Base-by-base conservation (phyloP, 2,888 invertebrate species). In the Heliconius aoede region DNA sequence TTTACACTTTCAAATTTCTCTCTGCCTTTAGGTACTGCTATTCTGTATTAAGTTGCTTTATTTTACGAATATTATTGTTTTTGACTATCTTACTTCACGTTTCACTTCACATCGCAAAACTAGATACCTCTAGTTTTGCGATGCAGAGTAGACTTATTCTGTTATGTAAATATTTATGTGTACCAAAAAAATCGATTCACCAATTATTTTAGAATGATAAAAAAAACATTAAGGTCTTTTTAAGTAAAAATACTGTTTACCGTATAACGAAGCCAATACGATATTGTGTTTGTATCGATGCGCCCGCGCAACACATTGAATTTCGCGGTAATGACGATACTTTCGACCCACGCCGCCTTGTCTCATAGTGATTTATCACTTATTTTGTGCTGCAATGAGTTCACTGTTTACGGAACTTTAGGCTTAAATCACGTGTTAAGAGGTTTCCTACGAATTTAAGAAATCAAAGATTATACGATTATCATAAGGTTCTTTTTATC, bases 281-380 rank as follows among this genome's bases (percentile, higher is more conserved):
- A 61, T 51, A 40, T 40, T 40, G 72, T 60, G 60, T 15, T 28
- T 76, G 76, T 73, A 74, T 76, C 69, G 73, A 78, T 76, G 78
- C 76, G 65, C 74, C 60, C 55, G 71, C 65, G 73, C 73, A 73
- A 15, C 61, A 55, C 72, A 78, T 78, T 78, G 76, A 76, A 78
- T 78, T 78, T 78, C 68, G 74, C 78, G 76, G 67, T 78, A 78
- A 78, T 76, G 78, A 76, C 76, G 78, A 74, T 76, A 74, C 74
- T 76, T 72, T 74, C 69, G 72, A 76, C 67, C 73, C 74, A 76
- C 77, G 69, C 69, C 58, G 71, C 73, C 76, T 78, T 76, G 76
- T 78, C 76, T 76, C 62, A n/a, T 61, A 67, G 76, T 78, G 78
- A 78, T 78, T 78, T 76, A 78, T 78, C 74, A 65, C 76, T 78